Conservation (phyloP, 1,140 invertebrate genomes). For the Brevipalpus yothersi region DNA sequence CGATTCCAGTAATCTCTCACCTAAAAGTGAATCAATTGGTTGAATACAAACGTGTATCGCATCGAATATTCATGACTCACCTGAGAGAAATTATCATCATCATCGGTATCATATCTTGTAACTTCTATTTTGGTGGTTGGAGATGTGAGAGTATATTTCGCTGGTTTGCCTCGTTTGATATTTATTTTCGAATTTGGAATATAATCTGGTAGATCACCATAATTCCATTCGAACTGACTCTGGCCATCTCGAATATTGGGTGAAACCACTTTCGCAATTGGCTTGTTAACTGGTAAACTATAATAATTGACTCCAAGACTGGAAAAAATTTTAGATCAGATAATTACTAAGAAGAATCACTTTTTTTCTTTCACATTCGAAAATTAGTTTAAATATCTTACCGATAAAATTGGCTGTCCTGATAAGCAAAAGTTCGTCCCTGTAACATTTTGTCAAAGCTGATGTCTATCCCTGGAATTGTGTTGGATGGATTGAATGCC, state of each 20-base stretch:
- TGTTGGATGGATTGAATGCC: slow-evolving; percentile 68
- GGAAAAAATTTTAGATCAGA: background rate
- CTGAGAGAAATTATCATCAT: too few relatives aligned
- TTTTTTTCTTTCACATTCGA: background rate
- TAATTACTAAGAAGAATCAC: too few relatives aligned
- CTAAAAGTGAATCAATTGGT: too few relatives aligned
- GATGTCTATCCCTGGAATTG: slow-evolving; percentile 68
- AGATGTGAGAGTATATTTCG: background rate
- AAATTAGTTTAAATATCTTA: background rate
- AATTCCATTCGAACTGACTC: slow-evolving; percentile 20
- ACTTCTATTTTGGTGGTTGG: too few relatives aligned
- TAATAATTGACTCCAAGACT: slow-evolving; percentile 62
- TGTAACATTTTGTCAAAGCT: slow-evolving; percentile 87
- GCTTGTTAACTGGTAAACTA: slow-evolving; percentile 66
- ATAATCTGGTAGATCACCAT: slow-evolving; percentile 15
- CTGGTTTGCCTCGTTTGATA: background rate
- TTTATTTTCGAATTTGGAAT: slow-evolving; percentile 8
- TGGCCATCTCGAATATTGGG: slow-evolving; percentile 60
- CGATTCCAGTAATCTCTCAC: too few relatives aligned
- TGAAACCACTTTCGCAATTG: slow-evolving; percentile 32
- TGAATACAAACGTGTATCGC: too few relatives aligned
- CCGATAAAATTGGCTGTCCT: slow-evolving; percentile 75
- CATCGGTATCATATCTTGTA: too few relatives aligned
- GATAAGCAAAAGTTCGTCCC: slow-evolving; percentile 75
- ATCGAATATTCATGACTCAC: too few relatives aligned